phyloP scores from a whole-genome alignment of 2,888 invertebrate genomes.

The Oxyscelio sp. region DNA sequence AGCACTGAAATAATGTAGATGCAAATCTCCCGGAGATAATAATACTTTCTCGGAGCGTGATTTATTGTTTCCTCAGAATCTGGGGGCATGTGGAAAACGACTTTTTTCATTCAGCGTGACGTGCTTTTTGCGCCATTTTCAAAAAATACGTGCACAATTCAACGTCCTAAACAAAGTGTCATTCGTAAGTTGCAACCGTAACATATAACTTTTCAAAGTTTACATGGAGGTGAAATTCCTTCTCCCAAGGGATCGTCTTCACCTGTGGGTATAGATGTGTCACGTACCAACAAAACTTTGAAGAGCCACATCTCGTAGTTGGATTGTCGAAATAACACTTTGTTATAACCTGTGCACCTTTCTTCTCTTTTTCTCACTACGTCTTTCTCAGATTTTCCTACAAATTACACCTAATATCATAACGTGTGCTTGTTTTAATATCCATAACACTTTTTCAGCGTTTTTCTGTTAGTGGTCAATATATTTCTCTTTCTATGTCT shows the following conservation, averaged over 20 bases:
- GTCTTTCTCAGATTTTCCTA: slow-evolving; percentile 50
- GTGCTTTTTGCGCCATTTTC: slow-evolving; percentile 34
- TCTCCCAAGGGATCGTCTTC: slow-evolving; percentile 48
- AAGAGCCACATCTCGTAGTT: slow-evolving; percentile 63
- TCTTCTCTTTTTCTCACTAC: too few relatives aligned
- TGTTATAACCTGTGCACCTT: slow-evolving; percentile 48
- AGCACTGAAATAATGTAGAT: slow-evolving; percentile 72
- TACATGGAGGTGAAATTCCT: slow-evolving; percentile 48
- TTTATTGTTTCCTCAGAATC: slow-evolving; percentile 65
- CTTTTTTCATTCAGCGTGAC: slow-evolving; percentile 43
- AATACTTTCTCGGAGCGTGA: slow-evolving; percentile 55
- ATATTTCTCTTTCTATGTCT: too few relatives aligned
- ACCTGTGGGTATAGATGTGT: slow-evolving; percentile 47
- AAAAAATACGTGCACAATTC: slow-evolving; percentile 49
- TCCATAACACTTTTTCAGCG: neutral
- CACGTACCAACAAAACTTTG: slow-evolving; percentile 67
- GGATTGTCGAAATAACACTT: slow-evolving; percentile 63
- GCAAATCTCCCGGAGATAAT: slow-evolving; percentile 70
- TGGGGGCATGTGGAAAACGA: slow-evolving; percentile 37
- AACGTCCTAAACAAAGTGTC: slow-evolving; percentile 66
- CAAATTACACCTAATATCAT: slow-evolving; percentile 58
- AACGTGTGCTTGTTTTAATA: neutral
- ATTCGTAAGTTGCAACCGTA: slow-evolving; percentile 57
- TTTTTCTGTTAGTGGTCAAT: too few relatives aligned
- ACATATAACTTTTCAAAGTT: slow-evolving; percentile 68